Evolutionary conservation across 1,140 invertebrate genomes (phyloP).

Genomic region (Xylocopa sonorina): DNA sequence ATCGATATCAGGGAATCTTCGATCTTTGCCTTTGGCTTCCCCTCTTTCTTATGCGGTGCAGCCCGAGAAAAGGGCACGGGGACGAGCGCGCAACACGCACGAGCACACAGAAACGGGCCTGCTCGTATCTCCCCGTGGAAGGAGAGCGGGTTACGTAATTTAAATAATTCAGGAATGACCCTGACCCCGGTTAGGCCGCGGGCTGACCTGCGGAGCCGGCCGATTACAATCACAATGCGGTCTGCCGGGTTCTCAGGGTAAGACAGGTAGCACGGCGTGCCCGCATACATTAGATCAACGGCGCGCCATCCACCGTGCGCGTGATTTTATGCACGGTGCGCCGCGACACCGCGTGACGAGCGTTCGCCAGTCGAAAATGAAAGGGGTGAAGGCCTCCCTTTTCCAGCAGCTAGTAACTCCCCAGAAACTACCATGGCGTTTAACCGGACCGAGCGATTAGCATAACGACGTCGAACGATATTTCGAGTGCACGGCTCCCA

Average conservation of each 20-base stretch:
- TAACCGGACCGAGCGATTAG: constrained; percentile 58
- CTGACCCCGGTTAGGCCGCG: constrained; percentile 69
- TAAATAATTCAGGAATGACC: constrained; percentile 74
- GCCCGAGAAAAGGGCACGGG: constrained; percentile 29
- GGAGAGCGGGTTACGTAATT: constrained; percentile 68
- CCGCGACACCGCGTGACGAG: background rate
- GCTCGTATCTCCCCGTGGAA: constrained; percentile 6
- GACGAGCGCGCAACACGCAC: constrained; percentile 7
- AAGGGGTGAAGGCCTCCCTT: background rate
- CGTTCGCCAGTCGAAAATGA: background rate
- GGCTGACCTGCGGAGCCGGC: constrained; percentile 65
- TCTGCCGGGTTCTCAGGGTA: constrained; percentile 70
- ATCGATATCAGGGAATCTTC: too few relatives aligned
- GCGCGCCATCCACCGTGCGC: constrained; percentile 36
- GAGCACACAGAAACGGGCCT: background rate
- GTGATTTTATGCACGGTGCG: constrained; percentile 34
- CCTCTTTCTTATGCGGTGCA: background rate
- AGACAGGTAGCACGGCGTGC: constrained; percentile 71
- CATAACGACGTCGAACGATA: constrained; percentile 56
- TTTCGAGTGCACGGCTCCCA: constrained; percentile 47
- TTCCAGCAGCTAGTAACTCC: background rate
- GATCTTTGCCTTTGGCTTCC: background rate
- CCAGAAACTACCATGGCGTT: constrained; percentile 45
- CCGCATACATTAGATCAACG: constrained; percentile 66
- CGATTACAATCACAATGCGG: constrained; percentile 74